Conservation (phyloP, 2,888 invertebrate species). For the Girardia tigrina region DNA sequence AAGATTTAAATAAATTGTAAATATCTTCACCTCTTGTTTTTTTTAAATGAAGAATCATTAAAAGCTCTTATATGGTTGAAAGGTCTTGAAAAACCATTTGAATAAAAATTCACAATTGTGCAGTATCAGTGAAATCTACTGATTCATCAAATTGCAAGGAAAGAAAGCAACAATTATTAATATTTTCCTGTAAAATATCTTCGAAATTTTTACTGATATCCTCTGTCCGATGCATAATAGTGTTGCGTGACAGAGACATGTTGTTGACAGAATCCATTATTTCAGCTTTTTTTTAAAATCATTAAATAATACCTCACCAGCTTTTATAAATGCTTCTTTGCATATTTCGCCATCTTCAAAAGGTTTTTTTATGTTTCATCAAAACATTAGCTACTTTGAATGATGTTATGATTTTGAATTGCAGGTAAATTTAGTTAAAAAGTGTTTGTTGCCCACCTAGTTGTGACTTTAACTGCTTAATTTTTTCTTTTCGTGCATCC, state of each 20-base stretch:
- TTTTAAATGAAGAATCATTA: no score
- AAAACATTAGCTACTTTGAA: constrained; percentile 4
- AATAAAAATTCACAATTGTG: constrained; percentile 19
- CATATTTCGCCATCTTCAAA: constrained; percentile 9
- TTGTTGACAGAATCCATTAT: constrained; percentile 7
- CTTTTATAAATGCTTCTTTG: constrained; percentile 19
- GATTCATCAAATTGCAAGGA: background rate
- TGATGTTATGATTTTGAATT: background rate
- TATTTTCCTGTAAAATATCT: background rate
- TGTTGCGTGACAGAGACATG: background rate
- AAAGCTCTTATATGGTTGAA: no score
- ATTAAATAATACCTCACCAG: background rate
- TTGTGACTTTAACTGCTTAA: constrained; percentile 13
- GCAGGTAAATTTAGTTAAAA: background rate
- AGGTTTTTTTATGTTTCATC: constrained; percentile 15
- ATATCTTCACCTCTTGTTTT: no score
- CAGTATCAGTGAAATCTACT: background rate
- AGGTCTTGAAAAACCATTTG: no score
- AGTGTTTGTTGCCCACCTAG: constrained; percentile 3
- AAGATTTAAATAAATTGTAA: no score
- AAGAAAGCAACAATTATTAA: constrained; percentile 11
- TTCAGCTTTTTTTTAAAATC: constrained; percentile 3
- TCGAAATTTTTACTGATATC: constrained; percentile 5
- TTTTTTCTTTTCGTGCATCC: background rate
- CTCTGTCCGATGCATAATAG: constrained; percentile 12